Conservation (phyloP, 2,888 invertebrate genomes). For the Halocaridina rubra region DNA sequence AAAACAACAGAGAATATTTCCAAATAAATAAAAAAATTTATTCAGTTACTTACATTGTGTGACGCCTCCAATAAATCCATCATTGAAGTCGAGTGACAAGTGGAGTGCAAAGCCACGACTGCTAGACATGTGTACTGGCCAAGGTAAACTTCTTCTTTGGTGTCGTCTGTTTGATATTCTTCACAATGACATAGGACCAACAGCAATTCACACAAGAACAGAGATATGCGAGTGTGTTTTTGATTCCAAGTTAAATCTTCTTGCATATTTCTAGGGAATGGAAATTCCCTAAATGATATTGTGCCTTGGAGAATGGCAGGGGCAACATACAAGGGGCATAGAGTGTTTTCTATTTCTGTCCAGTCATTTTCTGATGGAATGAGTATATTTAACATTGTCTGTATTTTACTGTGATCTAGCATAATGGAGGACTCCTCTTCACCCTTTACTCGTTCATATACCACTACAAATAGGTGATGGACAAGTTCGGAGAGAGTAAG, state of each 20-base stretch:
- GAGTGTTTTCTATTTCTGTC: constrained; percentile 5
- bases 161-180: background rate
- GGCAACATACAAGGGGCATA: constrained; percentile 36
- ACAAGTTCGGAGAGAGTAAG: constrained; percentile 5
- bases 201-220: constrained; percentile 33
- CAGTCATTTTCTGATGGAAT: constrained; percentile 41
- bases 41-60: too few species aligned
- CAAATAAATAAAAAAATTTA: too few species aligned
- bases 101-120: constrained; percentile 33
- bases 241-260: constrained; percentile 22
- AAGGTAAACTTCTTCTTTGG: constrained; percentile 14
- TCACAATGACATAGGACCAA: background rate
- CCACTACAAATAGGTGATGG: constrained; percentile 15
- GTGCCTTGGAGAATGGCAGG: constrained; percentile 40
- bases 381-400: constrained; percentile 27
- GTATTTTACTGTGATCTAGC: constrained; percentile 42
- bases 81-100: constrained; percentile 23
- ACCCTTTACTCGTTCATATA: background rate
- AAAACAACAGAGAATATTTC: too few species aligned
- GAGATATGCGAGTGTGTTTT: background rate
- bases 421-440: constrained; percentile 35
- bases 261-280: constrained; percentile 32
- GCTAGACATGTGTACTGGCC: constrained; percentile 36
- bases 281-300: constrained; percentile 36
- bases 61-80: too few species aligned